Evolutionary conservation across 1,140 invertebrate species (phyloP).

Genomic region (Drosophila yakuba): DNA sequence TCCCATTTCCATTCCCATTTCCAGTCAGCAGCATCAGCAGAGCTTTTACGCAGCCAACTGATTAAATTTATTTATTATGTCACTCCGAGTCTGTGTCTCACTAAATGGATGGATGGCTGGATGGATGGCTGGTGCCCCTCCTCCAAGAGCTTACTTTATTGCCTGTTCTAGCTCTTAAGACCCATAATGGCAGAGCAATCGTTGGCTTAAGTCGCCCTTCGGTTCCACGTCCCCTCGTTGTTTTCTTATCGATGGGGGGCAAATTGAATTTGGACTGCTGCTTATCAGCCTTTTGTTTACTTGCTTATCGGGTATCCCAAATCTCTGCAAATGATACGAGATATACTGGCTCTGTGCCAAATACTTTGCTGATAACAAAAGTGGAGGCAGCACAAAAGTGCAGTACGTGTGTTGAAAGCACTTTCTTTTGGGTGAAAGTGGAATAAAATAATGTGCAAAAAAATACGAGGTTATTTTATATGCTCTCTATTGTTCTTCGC

Average conservation of each 20-base stretch:
- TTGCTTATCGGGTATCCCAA: constrained; percentile 19
- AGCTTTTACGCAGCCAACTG: constrained; percentile 18
- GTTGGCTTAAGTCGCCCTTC: constrained; percentile 16
- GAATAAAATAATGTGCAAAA: too few species aligned
- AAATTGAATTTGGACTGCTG: constrained; percentile 45
- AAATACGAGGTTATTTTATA: too few species aligned
- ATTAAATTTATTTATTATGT: constrained; percentile 45
- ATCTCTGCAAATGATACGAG: constrained; percentile 29
- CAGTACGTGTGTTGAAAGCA: constrained; percentile 15
- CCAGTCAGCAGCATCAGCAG: constrained; percentile 12
- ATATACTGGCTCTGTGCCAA: constrained; percentile 15
- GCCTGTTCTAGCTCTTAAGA: constrained; percentile 33
- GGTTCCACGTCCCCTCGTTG: background rate
- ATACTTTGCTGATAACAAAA: constrained; percentile 37
- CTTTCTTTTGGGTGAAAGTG: background rate
- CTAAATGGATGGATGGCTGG: background rate
- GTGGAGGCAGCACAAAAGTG: background rate
- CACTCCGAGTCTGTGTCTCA: constrained; percentile 10
- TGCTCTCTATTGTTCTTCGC: too few species aligned
- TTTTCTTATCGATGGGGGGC: constrained; percentile 21
- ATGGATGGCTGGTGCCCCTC: constrained; percentile 1
- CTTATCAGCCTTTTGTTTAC: constrained; percentile 33
- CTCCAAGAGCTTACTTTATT: constrained; percentile 13
- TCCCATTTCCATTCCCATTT: too few species aligned
- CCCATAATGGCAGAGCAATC: constrained; percentile 31